Conservation (phyloP, 2,888 invertebrate species). For the Mechanitis mazaeus region DNA sequence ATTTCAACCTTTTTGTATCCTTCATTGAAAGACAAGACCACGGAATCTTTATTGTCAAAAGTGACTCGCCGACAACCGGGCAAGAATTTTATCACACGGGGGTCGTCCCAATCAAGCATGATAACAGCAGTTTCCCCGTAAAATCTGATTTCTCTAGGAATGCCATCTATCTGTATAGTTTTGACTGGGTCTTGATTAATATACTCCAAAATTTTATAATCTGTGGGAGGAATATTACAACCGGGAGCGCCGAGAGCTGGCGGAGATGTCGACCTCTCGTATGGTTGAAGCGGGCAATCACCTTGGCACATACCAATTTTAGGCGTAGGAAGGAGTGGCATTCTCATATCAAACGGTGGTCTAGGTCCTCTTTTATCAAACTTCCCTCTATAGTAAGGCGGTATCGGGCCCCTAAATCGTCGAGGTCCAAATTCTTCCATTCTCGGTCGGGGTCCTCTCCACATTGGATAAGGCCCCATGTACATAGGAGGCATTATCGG, state of each 20-base stretch:
- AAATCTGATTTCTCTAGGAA: constrained; percentile 88
- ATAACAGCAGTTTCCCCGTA: constrained; percentile 91
- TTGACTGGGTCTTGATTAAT: constrained; percentile 81
- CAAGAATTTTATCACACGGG: constrained; percentile 89
- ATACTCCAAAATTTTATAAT: constrained; percentile 59
- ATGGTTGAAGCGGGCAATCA: constrained; percentile 53
- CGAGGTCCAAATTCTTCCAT: constrained; percentile 54
- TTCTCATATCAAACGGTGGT: constrained; percentile 48
- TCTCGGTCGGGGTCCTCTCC: constrained; percentile 59
- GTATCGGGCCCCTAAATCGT: constrained; percentile 51
- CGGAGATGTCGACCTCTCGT: constrained; percentile 51
- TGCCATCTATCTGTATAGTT: constrained; percentile 88
- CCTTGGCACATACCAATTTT: constrained; percentile 58
- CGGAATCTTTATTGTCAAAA: constrained; percentile 85
- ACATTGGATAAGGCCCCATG: constrained; percentile 45
- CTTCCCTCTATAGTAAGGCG: constrained; percentile 54
- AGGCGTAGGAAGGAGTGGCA: constrained; percentile 53
- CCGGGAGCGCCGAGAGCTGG: constrained; percentile 63
- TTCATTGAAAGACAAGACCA: constrained; percentile 80
- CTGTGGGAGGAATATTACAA: constrained; percentile 55
- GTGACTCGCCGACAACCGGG: constrained; percentile 85
- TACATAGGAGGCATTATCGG: constrained; percentile 48
- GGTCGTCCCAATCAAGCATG: constrained; percentile 90
- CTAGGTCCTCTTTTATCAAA: constrained; percentile 52
- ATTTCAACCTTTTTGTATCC: constrained; percentile 84